These are phyloP conservation scores for Helarctos malayanus DNA, from an alignment of 2,797 vertebrate species.

Conservation along the genomic window DNA sequence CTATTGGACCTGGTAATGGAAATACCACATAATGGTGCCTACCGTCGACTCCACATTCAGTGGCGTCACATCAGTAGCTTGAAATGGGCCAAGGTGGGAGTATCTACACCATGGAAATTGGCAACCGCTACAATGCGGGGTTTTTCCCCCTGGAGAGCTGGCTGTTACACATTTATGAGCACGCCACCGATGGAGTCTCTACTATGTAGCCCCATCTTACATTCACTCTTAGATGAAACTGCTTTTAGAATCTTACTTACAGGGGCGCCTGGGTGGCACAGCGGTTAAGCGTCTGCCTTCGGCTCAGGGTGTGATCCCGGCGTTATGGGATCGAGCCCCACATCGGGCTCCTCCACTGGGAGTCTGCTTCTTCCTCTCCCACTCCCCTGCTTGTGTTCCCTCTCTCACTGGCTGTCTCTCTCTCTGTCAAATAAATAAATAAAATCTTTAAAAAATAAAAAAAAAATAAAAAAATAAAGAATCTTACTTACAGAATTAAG, in stretches of 20 bases:
- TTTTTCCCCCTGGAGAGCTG: not conserved
- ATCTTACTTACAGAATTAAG: no score
- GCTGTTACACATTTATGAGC: not conserved
- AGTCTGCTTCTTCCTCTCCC: no score
- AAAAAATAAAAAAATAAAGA: no score
- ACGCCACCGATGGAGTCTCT: not conserved
- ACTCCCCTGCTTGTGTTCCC: no score
- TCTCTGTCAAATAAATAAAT: no score
- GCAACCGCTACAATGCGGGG: not conserved
- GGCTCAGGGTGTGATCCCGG: no score
- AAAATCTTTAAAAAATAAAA: no score
- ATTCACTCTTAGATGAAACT: not conserved
- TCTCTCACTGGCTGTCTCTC: no score
- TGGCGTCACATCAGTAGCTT: not conserved
- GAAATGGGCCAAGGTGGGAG: not conserved
- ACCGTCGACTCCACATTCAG: not conserved
- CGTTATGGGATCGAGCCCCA: no score
- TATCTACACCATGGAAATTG: conserved; percentile 31
- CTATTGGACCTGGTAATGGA: not conserved
- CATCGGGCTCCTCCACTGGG: no score
- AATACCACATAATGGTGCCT: not conserved
- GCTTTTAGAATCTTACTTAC: not conserved
- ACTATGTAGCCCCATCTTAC: not conserved
- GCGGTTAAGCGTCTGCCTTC: no score
- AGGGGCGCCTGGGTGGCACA: no score